These are phyloP conservation scores for Zaprionus kolodkinae DNA, from an alignment of 1,140 invertebrate species.

Conservation along the genomic window DNA sequence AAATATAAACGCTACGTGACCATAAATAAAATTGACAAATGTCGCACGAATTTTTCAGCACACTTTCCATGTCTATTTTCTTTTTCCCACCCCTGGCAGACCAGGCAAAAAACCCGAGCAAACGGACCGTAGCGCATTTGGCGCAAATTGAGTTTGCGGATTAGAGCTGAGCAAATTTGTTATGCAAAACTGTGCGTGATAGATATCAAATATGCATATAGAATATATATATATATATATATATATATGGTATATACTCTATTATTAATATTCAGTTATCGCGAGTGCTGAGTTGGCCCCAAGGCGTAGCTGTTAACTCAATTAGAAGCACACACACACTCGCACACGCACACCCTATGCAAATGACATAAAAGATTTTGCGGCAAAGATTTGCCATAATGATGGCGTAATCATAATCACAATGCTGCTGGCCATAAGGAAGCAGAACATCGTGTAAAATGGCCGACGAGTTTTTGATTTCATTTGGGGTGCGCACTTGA, in stretches of 20 bases:
- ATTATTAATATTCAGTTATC: slow-evolving; percentile 57
- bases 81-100: slow-evolving; percentile 2
- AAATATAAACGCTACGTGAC: slow-evolving; percentile 71
- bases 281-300: slow-evolving; percentile 35
- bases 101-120: slow-evolving; percentile 8
- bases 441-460: background rate
- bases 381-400: slow-evolving; percentile 55
- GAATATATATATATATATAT: slow-evolving; percentile 5
- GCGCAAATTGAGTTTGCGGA: slow-evolving; percentile 68
- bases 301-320: slow-evolving; percentile 61
- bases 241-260: slow-evolving; percentile 26
- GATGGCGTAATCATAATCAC: slow-evolving; percentile 71
- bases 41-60: slow-evolving; percentile 46
- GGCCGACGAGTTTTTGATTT: slow-evolving; percentile 45
- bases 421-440: slow-evolving; percentile 24
- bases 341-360: slow-evolving; percentile 36
- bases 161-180: slow-evolving; percentile 44
- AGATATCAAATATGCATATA: slow-evolving; percentile 23
- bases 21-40: slow-evolving; percentile 82
- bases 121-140: slow-evolving; percentile 13
- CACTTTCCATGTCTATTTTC: slow-evolving; percentile 29
- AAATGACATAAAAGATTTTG: slow-evolving; percentile 56
- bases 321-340: slow-evolving; percentile 52
- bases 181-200: slow-evolving; percentile 65
- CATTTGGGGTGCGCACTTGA: slow-evolving; percentile 48